Evolutionary conservation across 2,113 vertebrate genomes (phyloP).

Genomic region (Dromiciops gliroides): DNA sequence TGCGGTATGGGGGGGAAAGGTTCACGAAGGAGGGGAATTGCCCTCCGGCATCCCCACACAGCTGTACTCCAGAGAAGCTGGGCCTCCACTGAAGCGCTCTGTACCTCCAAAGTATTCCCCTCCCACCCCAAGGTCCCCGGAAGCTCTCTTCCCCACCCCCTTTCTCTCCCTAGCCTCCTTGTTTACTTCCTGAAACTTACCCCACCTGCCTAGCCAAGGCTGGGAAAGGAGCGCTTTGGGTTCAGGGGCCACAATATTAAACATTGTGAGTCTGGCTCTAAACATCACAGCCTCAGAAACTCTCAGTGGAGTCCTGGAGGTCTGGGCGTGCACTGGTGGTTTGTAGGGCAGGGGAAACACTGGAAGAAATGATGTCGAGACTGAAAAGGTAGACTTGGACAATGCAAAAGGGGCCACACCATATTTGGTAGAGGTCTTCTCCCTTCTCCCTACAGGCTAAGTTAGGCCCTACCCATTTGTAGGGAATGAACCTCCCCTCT

Average conservation of each 20-base stretch:
- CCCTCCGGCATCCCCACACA: neutral
- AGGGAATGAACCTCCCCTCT: neutral
- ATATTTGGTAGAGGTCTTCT: neutral
- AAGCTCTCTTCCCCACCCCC: slow-evolving; percentile 40
- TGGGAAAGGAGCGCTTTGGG: slow-evolving; percentile 22
- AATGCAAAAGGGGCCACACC: neutral
- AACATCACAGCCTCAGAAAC: neutral
- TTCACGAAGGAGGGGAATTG: neutral
- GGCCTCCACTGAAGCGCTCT: neutral
- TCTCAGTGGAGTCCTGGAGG: neutral
- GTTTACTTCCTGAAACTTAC: slow-evolving; percentile 78
- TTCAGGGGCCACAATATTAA: slow-evolving; percentile 1
- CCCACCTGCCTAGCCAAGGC: slow-evolving; percentile 71
- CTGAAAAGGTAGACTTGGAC: neutral
- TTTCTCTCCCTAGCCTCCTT: slow-evolving; percentile 42
- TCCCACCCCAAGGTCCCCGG: neutral
- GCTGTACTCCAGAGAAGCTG: neutral
- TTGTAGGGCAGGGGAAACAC: neutral
- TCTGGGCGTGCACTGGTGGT: neutral
- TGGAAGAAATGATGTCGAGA: neutral
- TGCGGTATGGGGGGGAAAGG: neutral
- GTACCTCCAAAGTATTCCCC: neutral
- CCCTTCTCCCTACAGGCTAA: neutral
- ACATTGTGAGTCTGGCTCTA: neutral
- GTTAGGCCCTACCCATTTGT: neutral